Percentiles rank a stretch among this genome's conserved stretches.
These are phyloP conservation scores for Brachionus paranguensis DNA, from an alignment of 1,140 invertebrate genomes.

Conservation along the genomic window DNA sequence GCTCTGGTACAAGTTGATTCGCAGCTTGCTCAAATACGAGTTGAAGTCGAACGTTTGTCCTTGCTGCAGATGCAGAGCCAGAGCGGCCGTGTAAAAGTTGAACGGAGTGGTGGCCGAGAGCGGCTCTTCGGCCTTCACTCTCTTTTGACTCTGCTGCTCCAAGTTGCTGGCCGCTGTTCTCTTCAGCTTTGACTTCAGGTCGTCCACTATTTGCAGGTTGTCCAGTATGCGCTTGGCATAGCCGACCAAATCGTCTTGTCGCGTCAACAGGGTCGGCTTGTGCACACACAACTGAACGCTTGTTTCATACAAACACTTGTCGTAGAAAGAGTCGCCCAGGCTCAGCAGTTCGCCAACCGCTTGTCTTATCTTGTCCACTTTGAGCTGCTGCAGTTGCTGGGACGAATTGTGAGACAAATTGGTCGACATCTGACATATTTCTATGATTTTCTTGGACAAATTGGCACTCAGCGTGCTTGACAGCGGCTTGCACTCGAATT, in stretches of 20 bases:
- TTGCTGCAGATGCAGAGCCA: conserved; percentile 12
- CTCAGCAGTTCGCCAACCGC: background rate
- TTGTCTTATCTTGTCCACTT: background rate
- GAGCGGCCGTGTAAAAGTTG: conserved; percentile 2
- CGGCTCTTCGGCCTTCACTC: background rate
- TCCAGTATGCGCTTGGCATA: background rate
- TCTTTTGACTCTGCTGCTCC: background rate
- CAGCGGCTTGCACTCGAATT: conserved; percentile 20
- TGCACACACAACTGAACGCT: background rate
- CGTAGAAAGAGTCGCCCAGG: background rate
- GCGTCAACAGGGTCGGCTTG: conserved; percentile 6
- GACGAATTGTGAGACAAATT: background rate
- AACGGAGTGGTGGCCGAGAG: background rate
- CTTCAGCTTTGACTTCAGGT: background rate
- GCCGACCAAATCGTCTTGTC: background rate
- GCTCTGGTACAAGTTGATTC: background rate
- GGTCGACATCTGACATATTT: conserved; percentile 39
- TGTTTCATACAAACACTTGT: conserved; percentile 4
- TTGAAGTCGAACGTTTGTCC: background rate
- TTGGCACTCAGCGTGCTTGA: background rate
- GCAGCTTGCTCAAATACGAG: background rate
- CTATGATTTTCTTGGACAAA: conserved; percentile 12
- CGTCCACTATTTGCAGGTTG: background rate
- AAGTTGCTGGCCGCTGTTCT: background rate
- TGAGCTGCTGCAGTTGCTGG: background rate